A percentile compares a stretch with the other conserved stretches of the same genome.
These are phyloP conservation scores for Drosophila helvetica DNA, from an alignment of 2,888 invertebrate species.

Conservation along the genomic window DNA sequence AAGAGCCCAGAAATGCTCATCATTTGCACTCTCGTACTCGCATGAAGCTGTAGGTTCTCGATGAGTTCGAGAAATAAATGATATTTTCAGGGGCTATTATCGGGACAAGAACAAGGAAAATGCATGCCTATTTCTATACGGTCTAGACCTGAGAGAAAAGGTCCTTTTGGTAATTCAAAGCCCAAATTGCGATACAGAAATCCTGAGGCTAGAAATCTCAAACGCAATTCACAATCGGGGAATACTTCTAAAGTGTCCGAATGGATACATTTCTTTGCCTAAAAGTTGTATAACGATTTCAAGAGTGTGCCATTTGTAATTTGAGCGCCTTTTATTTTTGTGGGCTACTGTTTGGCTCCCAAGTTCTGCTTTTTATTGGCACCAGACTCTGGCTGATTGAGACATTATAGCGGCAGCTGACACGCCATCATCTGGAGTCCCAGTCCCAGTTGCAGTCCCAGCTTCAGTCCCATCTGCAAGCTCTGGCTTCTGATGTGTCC, in stretches of 20 bases:
- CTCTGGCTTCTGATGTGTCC: background rate
- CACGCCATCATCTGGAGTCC: constrained; percentile 11
- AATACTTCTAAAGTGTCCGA: no score
- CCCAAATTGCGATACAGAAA: no score
- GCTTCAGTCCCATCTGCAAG: background rate
- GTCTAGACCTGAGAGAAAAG: no score
- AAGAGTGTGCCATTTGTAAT: constrained; percentile 42
- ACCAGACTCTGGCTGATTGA: constrained; percentile 7
- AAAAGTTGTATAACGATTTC: no score
- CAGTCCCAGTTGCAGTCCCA: background rate
- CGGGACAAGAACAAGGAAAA: no score
- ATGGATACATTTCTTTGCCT: no score
- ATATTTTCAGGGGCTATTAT: background rate
- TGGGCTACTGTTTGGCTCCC: constrained; percentile 22
- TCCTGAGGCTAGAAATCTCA: no score
- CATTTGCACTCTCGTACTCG: background rate
- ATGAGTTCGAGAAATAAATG: background rate
- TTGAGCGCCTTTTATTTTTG: constrained; percentile 27
- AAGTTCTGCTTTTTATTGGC: constrained; percentile 26
- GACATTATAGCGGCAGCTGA: constrained; percentile 36
- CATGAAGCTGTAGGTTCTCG: constrained; percentile 29
- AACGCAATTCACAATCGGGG: no score
- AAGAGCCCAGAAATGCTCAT: background rate
- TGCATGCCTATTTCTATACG: no score
- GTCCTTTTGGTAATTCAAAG: no score